phyloP scores from a whole-genome alignment of 2,797 vertebrate genomes.

The Betta splendens region DNA sequence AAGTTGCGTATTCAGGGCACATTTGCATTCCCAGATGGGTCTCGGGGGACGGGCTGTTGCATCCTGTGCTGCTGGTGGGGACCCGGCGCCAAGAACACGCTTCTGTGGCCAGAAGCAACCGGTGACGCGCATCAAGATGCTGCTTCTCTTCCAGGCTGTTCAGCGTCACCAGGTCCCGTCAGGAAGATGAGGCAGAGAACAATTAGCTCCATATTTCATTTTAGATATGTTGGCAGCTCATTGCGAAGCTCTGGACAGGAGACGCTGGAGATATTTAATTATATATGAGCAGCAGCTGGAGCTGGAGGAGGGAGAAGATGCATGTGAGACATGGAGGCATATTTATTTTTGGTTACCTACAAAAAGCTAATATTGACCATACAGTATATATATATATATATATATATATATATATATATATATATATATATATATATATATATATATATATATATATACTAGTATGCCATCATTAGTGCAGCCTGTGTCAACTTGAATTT shows the following conservation, averaged over 20 bases:
- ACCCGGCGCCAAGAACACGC: background rate
- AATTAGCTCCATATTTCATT: background rate
- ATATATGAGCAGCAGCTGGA: background rate
- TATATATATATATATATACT: too few species aligned
- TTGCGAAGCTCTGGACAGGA: background rate
- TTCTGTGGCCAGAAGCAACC: background rate
- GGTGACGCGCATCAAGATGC: conserved; percentile 2
- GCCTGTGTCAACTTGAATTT: background rate
- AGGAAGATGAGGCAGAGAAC: background rate
- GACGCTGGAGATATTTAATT: background rate
- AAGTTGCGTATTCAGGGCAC: conserved; percentile 1
- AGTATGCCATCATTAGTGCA: too few species aligned
- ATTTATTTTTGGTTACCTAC: background rate
- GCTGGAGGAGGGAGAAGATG: background rate
- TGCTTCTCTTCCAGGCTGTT: background rate
- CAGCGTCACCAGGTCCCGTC: background rate
- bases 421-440: too few species aligned
- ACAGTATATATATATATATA: too few species aligned
- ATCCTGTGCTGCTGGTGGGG: background rate
- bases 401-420: too few species aligned
- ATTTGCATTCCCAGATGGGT: conserved; percentile 23
- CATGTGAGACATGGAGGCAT: background rate
- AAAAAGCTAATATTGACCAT: too few species aligned
- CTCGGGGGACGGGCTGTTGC: conserved; percentile 7
- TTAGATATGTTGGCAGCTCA: background rate